Evolutionary conservation across 2,888 invertebrate species (phyloP).

Genomic region (Sialis fuliginosa): DNA sequence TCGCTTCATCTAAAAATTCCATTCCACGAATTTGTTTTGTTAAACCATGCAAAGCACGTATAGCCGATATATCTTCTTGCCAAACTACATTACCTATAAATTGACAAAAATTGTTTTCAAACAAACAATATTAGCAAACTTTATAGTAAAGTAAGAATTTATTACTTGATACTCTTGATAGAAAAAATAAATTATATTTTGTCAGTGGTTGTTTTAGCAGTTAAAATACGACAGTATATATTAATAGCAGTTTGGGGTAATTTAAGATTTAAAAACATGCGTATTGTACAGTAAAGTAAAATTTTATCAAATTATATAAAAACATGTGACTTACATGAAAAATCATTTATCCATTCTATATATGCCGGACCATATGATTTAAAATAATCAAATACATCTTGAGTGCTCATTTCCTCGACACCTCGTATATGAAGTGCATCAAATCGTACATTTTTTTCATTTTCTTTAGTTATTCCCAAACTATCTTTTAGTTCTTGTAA

Average conservation of each 20-base stretch:
- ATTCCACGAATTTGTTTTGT: slow-evolving; percentile 30
- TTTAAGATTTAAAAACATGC: no score
- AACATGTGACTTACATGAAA: slow-evolving; percentile 53
- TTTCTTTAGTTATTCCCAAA: slow-evolving; percentile 35
- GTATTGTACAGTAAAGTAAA: no score
- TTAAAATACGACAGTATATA: no score
- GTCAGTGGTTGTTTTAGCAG: no score
- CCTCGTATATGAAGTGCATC: slow-evolving; percentile 63
- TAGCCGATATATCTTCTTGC: slow-evolving; percentile 36
- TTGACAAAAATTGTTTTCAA: not conserved
- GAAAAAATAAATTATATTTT: no score
- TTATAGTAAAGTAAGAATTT: no score
- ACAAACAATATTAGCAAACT: not conserved
- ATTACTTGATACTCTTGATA: no score
- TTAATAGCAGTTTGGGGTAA: no score
- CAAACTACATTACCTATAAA: slow-evolving; percentile 41
- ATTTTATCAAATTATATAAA: no score
- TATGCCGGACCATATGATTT: slow-evolving; percentile 56
- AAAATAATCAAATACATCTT: slow-evolving; percentile 65
- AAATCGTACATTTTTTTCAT: slow-evolving; percentile 44
- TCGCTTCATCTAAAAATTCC: slow-evolving; percentile 7
- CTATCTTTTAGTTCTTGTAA: slow-evolving; percentile 24
- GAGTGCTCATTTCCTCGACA: slow-evolving; percentile 53
- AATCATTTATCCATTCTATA: slow-evolving; percentile 67
- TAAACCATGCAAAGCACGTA: slow-evolving; percentile 36